Evolutionary conservation across 2,113 vertebrate genomes (phyloP).

Genomic region (Gymnarchus niloticus): DNA sequence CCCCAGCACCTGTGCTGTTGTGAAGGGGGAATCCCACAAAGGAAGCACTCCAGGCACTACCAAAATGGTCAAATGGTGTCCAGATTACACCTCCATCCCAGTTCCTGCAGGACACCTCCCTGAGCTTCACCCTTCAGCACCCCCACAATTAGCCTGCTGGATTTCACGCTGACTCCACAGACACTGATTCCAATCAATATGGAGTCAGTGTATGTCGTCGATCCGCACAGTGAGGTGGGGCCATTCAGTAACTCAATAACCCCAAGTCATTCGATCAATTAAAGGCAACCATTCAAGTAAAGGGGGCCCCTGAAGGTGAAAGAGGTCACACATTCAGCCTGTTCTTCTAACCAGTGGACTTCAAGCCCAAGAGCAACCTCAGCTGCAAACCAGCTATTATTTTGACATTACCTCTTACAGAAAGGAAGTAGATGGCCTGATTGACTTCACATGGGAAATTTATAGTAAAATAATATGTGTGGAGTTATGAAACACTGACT

Average conservation of each 20-base stretch:
- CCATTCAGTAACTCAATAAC: slow-evolving; percentile 11
- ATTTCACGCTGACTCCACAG: background rate
- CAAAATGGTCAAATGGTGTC: slow-evolving; percentile 58
- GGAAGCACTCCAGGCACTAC: slow-evolving; percentile 64
- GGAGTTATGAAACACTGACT: no score
- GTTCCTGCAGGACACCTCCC: slow-evolving; percentile 10
- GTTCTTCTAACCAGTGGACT: background rate
- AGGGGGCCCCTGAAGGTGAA: background rate
- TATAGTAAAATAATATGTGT: no score
- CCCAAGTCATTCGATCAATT: slow-evolving; percentile 9
- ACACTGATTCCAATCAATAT: background rate
- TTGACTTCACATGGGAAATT: no score
- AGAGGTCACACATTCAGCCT: background rate
- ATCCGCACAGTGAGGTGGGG: background rate
- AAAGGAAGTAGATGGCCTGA: no score
- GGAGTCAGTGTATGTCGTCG: background rate
- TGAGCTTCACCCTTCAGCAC: slow-evolving; percentile 34
- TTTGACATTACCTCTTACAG: no score
- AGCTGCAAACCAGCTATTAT: no score
- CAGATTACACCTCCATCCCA: slow-evolving; percentile 67
- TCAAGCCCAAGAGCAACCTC: no score
- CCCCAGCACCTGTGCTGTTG: slow-evolving; percentile 49
- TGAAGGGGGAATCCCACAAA: slow-evolving; percentile 61
- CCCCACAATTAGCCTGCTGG: background rate
- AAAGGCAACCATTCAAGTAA: background rate